phyloP scores from a whole-genome alignment of 92 coral and sea anemone genomes.

The Actinostola sp. region DNA sequence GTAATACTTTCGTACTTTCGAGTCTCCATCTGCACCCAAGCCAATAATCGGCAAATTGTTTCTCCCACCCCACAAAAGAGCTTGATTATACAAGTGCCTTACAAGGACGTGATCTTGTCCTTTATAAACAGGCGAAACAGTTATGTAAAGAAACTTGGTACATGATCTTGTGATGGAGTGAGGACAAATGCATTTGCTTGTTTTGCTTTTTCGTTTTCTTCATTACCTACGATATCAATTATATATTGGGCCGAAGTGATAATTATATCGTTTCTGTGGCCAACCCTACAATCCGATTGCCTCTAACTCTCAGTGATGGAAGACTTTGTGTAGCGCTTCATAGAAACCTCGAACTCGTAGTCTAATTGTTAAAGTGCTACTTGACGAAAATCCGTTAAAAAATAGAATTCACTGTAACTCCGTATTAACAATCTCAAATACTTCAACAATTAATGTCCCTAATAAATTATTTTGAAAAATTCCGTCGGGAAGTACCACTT shows the following conservation, averaged over 20 bases:
- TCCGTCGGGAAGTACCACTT: no score
- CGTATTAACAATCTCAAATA: no score
- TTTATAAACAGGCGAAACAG: constrained; percentile 23
- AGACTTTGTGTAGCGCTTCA: no score
- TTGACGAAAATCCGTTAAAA: no score
- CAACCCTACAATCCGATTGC: constrained; percentile 24
- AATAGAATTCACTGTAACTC: no score
- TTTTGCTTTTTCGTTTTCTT: constrained; percentile 11
- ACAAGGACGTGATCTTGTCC: constrained; percentile 26
- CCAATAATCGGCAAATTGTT: constrained; percentile 19
- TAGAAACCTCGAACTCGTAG: no score
- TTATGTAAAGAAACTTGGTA: constrained; percentile 16
- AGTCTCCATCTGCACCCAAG: constrained; percentile 43
- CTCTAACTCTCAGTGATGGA: no score
- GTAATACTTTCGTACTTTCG: constrained; percentile 35
- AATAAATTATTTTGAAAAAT: no score
- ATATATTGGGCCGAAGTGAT: constrained; percentile 30
- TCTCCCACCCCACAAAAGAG: constrained; percentile 3
- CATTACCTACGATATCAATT: constrained; percentile 13
- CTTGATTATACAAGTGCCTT: constrained; percentile 18
- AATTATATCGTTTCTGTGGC: constrained; percentile 25
- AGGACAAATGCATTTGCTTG: constrained; percentile 46
- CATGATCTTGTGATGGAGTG: constrained; percentile 28
- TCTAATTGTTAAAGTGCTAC: no score
- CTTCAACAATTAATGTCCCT: no score